These are phyloP conservation scores for Atta texana DNA, from an alignment of 1,140 invertebrate species.

Conservation along the genomic window DNA sequence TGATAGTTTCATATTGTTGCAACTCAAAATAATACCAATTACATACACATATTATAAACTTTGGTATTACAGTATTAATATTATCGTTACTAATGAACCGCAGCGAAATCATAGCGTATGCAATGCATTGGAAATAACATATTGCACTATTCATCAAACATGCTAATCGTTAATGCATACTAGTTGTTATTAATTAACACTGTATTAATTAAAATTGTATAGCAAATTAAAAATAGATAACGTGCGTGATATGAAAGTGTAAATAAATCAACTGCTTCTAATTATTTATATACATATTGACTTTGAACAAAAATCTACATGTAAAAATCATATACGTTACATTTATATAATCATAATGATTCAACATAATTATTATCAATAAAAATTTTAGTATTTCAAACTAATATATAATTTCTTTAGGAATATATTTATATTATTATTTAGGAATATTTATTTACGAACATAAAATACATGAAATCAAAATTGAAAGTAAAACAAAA, in stretches of 20 bases:
- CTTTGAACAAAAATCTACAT: not conserved
- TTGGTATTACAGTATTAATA: constrained; percentile 47
- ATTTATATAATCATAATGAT: not conserved
- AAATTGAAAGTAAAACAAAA: constrained; percentile 3
- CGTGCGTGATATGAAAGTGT: not conserved
- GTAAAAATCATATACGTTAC: not conserved
- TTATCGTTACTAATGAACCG: constrained; percentile 34
- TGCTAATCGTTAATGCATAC: constrained; percentile 35
- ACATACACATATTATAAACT: constrained; percentile 20
- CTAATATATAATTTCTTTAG: not conserved
- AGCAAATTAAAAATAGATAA: constrained; percentile 32
- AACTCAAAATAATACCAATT: constrained; percentile 39
- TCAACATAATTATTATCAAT: not conserved
- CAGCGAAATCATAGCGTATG: constrained; percentile 1
- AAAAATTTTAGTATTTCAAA: not conserved
- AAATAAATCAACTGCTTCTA: not conserved
- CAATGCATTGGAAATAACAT: constrained; percentile 24
- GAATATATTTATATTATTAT: no score
- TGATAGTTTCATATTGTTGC: not conserved
- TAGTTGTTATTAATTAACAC: constrained; percentile 44
- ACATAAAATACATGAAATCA: constrained; percentile 16
- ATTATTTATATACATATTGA: not conserved
- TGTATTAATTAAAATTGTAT: constrained; percentile 35
- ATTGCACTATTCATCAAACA: constrained; percentile 58
- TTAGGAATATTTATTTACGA: not conserved